Conservation (phyloP, 2,113 vertebrate genomes). For the Brienomyrus longianalis region DNA sequence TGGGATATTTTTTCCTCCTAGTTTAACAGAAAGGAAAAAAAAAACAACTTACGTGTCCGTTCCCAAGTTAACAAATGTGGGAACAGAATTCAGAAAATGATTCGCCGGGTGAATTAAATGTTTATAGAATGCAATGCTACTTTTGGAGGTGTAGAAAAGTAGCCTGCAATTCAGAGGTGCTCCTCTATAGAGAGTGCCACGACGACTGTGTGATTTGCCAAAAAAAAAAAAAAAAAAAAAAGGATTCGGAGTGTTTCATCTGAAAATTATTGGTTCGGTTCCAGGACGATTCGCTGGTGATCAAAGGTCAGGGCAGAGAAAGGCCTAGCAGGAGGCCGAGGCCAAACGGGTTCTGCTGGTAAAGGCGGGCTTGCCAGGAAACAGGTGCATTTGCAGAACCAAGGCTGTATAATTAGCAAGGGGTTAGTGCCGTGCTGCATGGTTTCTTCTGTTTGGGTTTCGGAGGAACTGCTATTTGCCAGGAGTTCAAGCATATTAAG, state of each 20-base stretch:
- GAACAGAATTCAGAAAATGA: not conserved
- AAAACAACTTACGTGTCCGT: not conserved
- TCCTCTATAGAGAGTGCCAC: not conserved
- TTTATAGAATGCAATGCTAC: not conserved
- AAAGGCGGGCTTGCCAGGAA: slow-evolving; percentile 4
- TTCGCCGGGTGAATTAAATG: not conserved
- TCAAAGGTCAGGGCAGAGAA: slow-evolving; percentile 63
- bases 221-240: slow-evolving; percentile 36
- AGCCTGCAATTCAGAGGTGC: not conserved
- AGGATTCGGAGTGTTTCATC: slow-evolving; percentile 61
- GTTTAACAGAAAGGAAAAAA: not conserved
- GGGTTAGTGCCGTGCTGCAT: not conserved
- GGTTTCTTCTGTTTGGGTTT: not conserved
- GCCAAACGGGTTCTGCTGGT: slow-evolving; percentile 57
- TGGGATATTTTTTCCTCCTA: not conserved
- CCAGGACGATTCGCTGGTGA: slow-evolving; percentile 62
- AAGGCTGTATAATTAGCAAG: not conserved
- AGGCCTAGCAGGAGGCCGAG: slow-evolving; percentile 57
- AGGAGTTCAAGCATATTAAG: not conserved
- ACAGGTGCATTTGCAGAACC: slow-evolving; percentile 9
- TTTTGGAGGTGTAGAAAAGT: not conserved
- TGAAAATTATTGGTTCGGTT: slow-evolving; percentile 63
- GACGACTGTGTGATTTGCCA: slow-evolving; percentile 16
- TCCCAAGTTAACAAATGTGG: not conserved
- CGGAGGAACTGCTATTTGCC: not conserved